Conservation (phyloP, 2,888 invertebrate genomes). For the Eupithecia dodoneata region DNA sequence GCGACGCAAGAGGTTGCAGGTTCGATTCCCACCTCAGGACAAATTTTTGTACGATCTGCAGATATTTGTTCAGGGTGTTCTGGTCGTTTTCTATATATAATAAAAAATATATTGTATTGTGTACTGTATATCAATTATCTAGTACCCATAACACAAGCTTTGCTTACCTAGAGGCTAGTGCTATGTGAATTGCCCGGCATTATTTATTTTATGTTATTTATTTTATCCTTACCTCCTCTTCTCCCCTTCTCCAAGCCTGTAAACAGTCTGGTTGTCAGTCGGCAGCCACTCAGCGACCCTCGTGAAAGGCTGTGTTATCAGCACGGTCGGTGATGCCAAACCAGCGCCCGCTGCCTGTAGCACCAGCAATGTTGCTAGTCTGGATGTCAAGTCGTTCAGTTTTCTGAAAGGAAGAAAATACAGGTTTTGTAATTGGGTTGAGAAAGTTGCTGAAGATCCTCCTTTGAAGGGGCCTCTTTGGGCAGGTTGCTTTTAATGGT, state of each 20-base stretch:
- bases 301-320: conserved; percentile 64
- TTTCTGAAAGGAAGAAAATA: conserved; percentile 51
- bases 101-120: too few species aligned
- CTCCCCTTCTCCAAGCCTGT: conserved; percentile 68
- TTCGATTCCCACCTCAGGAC: too few species aligned
- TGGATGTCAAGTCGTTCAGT: conserved; percentile 59
- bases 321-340: conserved; percentile 70
- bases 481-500: not conserved
- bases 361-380: conserved; percentile 66
- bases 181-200: too few species aligned
- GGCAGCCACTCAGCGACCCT: conserved; percentile 72
- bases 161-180: too few species aligned
- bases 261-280: conserved; percentile 75
- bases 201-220: too few species aligned
- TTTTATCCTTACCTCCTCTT: conserved; percentile 60
- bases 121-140: too few species aligned
- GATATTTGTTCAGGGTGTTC: too few species aligned
- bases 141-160: too few species aligned
- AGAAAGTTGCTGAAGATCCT: not conserved
- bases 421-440: too few species aligned
- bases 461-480: not conserved
- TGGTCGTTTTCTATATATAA: too few species aligned
- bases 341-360: conserved; percentile 74
- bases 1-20: too few species aligned
- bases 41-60: too few species aligned